Base-by-base conservation (phyloP, 2,888 invertebrate genomes). In the Andrena bucephala region DNA sequence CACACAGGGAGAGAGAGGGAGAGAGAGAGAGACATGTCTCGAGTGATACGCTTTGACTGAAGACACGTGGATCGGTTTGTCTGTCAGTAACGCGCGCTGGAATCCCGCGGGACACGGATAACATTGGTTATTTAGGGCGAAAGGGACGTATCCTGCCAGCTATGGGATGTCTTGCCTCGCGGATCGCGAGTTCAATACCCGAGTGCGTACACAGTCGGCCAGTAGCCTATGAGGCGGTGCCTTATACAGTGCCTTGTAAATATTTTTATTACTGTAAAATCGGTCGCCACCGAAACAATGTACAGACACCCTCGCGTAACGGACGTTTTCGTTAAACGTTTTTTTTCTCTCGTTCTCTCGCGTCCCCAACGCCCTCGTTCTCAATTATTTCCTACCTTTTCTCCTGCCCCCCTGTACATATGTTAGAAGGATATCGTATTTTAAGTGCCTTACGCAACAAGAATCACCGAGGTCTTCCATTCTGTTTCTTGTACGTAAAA, bases 361-460 rank as follows among this genome's bases (percentile, higher is more conserved):
- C 72, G n/a, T 24, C n/a, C 33, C 10, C 8, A 57, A 20, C 63
- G 27, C 62, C 27, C 57, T 52, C 33, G 8, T 57, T 74, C 52
- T 13, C 33, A 20, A 29, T 62, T 75, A 48, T 68, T 70, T 77
- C 81, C 71, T 68, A 16, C 6, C 10, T 27, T 78, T 31, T 7
- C n/a, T 4, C 33, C 8, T 50, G 7, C 42, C 24, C 62, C 24
- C 27, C 69, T 89, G 89, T 90, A 88, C 67, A 89, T 91, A 89
- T 70, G 85, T 81, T 89, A 90, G 66, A 80, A 48, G 68, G 66
- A 83, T 85, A 79, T 72, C 82, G 79, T 88, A 91, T 86, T 91
- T 92, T 93, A 94, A 94, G 94, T 94, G 94, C 94, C 94, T 94
- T 94, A 93, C 89, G 91, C 94, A 94, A 94, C 94, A 94, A 94